Percentiles rank a stretch among this genome's conserved stretches.
Evolutionary conservation across 2,797 vertebrate genomes (phyloP).

Genomic region (Schizothorax lantsangensis): DNA sequence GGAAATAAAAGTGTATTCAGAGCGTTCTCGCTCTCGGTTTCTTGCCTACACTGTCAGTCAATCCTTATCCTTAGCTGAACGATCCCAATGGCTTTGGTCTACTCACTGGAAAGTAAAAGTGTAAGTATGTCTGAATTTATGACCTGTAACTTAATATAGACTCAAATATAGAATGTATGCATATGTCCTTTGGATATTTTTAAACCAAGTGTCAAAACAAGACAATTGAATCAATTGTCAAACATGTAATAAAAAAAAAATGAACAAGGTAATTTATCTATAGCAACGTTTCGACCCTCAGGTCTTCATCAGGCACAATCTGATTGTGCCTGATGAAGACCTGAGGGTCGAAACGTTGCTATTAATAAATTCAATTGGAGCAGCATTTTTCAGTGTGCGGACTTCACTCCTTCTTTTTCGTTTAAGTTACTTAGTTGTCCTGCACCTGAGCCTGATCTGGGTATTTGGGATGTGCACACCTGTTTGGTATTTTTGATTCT

Average conservation of each 20-base stretch:
- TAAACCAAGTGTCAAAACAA: neutral
- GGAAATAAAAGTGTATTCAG: slow-evolving; percentile 41
- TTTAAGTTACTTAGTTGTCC: no score
- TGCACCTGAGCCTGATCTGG: no score
- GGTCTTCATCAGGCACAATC: no score
- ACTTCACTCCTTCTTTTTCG: no score
- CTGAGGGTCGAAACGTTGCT: no score
- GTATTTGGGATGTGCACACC: no score
- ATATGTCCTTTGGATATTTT: neutral
- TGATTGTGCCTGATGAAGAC: no score
- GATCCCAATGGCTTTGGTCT: slow-evolving; percentile 15
- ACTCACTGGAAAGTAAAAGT: slow-evolving; percentile 34
- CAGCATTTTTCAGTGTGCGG: no score
- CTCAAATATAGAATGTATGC: slow-evolving; percentile 9
- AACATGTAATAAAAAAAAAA: neutral
- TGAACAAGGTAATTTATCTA: neutral
- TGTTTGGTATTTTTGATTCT: no score
- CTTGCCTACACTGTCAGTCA: slow-evolving; percentile 34
- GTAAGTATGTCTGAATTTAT: slow-evolving; percentile 3
- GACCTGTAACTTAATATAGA: neutral
- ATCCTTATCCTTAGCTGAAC: slow-evolving; percentile 2
- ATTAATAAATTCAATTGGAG: no score
- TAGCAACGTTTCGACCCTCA: no score
- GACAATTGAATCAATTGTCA: neutral
- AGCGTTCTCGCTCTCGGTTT: neutral